These are phyloP conservation scores for Drosophila cognata DNA, from an alignment of 2,888 invertebrate species.

Conservation along the genomic window DNA sequence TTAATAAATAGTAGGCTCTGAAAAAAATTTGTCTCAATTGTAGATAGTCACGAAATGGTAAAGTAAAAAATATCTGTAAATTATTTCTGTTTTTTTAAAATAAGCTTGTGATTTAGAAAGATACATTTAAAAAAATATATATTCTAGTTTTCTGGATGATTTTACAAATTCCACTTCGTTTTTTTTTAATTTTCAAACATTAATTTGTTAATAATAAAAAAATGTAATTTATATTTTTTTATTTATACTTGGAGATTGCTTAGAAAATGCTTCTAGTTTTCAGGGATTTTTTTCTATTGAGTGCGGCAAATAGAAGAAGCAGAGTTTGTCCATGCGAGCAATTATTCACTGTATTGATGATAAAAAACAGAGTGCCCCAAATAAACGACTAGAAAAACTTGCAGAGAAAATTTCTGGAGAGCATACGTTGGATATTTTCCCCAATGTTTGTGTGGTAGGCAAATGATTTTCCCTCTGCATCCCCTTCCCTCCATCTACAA, in stretches of 20 bases:
- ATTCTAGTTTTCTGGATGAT: no score
- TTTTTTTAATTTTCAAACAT: no score
- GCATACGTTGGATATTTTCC: neutral
- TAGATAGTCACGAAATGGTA: no score
- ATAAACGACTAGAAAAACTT: neutral
- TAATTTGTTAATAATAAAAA: no score
- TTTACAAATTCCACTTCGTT: no score
- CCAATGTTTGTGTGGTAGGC: neutral
- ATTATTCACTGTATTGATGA: neutral
- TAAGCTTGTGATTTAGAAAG: no score
- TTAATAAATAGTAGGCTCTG: no score
- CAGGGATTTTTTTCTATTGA: neutral
- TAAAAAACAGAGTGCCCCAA: neutral
- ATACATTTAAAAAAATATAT: no score
- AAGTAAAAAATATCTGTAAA: no score
- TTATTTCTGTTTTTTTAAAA: no score
- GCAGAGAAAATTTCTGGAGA: neutral
- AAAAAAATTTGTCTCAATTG: no score
- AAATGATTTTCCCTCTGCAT: neutral
- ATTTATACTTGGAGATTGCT: neutral
- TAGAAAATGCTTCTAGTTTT: neutral
- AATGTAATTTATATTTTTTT: neutral
- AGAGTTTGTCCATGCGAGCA: neutral
- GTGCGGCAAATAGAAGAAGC: neutral
- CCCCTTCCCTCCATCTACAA: neutral